Evolutionary conservation across 2,888 invertebrate species (phyloP).

Genomic region (Mactromeris polynyma): DNA sequence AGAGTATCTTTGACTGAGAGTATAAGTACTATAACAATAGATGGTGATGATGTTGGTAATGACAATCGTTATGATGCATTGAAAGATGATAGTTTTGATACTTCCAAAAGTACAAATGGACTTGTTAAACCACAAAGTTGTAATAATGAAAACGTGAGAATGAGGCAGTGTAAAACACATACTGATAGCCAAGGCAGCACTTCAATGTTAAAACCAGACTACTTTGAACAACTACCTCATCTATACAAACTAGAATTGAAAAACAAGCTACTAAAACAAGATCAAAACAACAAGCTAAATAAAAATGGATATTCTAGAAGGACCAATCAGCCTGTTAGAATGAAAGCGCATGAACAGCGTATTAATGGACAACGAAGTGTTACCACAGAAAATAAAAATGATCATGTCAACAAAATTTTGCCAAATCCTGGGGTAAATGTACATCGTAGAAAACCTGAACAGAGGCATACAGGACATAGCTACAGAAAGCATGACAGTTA

Average conservation of each 20-base stretch:
- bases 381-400: background rate
- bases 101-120: background rate
- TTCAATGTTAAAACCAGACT: constrained; percentile 35
- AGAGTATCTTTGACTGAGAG: background rate
- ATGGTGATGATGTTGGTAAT: background rate
- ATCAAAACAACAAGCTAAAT: background rate
- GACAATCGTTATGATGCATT: background rate
- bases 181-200: background rate
- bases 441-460: background rate
- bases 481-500: background rate
- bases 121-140: background rate
- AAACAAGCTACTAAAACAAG: constrained; percentile 37
- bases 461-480: background rate
- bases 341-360: background rate
- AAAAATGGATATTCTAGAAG: too few relatives aligned
- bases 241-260: constrained; percentile 60
- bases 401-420: background rate
- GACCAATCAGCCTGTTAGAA: background rate
- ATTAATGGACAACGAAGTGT: too few relatives aligned
- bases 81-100: background rate
- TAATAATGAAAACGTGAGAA: background rate
- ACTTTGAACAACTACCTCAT: constrained; percentile 48
- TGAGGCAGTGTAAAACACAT: background rate
- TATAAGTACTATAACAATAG: background rate
- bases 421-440: background rate